A percentile compares a stretch with the other conserved stretches of the same genome.
Conservation (phyloP, 1,140 invertebrate genomes). For the Drosophila ananassae region DNA sequence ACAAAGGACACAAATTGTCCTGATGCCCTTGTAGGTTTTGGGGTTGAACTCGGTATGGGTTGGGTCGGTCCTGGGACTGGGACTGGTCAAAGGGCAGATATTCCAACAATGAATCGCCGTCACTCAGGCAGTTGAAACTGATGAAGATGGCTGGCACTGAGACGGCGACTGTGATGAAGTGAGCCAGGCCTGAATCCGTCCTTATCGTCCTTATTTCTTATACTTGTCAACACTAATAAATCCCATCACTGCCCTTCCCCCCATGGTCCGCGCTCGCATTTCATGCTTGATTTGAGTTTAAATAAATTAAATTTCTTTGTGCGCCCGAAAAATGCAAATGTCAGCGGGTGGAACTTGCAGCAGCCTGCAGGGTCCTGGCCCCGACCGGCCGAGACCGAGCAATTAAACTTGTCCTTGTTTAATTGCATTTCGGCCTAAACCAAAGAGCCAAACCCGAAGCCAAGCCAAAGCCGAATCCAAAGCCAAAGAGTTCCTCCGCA, state of each 20-base stretch:
- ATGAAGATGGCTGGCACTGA: constrained; percentile 43
- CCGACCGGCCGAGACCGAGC: constrained; percentile 53
- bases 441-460: constrained; percentile 25
- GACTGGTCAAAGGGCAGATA: constrained; percentile 21
- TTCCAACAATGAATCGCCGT: constrained; percentile 26
- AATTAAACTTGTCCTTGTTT: constrained; percentile 82
- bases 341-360: constrained; percentile 61
- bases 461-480: constrained; percentile 28
- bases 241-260: constrained; percentile 24
- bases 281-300: constrained; percentile 69
- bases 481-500: constrained; percentile 18
- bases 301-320: constrained; percentile 66
- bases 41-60: constrained; percentile 5
- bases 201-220: constrained; percentile 20
- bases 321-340: constrained; percentile 50
- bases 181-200: constrained; percentile 17
- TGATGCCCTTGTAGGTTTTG: constrained; percentile 14
- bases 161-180: background rate
- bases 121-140: constrained; percentile 58
- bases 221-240: constrained; percentile 46
- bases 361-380: constrained; percentile 24
- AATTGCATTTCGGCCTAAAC: constrained; percentile 76
- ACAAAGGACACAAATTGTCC: constrained; percentile 65
- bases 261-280: constrained; percentile 15
- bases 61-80: background rate